Percentiles rank a stretch among this genome's conserved stretches.
These are phyloP conservation scores for Eilema sororculum DNA, from an alignment of 2,888 invertebrate genomes.

Conservation along the genomic window DNA sequence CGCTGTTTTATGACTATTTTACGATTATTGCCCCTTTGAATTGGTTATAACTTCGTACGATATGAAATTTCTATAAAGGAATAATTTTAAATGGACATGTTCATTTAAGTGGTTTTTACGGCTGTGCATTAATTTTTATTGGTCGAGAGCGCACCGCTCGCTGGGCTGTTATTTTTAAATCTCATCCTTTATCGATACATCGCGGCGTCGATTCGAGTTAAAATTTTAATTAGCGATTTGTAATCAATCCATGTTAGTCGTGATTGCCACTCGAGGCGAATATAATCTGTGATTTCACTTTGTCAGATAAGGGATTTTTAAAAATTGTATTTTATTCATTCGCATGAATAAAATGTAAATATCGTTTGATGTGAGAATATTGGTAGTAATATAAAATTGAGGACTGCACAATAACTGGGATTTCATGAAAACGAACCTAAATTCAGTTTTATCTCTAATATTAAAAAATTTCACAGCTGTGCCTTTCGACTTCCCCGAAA, in stretches of 20 bases:
- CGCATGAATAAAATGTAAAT: neutral
- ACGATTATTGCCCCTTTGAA: conserved; percentile 84
- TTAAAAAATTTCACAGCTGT: neutral
- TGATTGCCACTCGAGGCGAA: conserved; percentile 6
- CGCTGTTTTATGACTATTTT: conserved; percentile 81
- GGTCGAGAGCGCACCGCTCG: conserved; percentile 42
- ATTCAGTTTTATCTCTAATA: neutral
- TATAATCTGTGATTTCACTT: neutral
- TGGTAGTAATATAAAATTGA: too few species aligned
- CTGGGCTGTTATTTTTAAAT: conserved; percentile 47
- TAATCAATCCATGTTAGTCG: conserved; percentile 23
- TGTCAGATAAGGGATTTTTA: neutral
- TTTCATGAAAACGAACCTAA: neutral
- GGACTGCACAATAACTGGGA: neutral
- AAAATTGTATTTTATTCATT: neutral
- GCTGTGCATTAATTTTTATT: conserved; percentile 73
- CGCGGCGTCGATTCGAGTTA: conserved; percentile 22
- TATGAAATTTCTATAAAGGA: conserved; percentile 83
- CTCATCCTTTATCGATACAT: conserved; percentile 38
- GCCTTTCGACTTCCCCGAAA: neutral
- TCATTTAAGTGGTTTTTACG: conserved; percentile 76
- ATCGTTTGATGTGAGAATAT: neutral
- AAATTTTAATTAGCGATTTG: conserved; percentile 36
- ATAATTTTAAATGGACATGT: conserved; percentile 82
- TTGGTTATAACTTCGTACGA: conserved; percentile 82